Conservation (phyloP, 2,888 invertebrate genomes). For the Cryptocephalus moraei region DNA sequence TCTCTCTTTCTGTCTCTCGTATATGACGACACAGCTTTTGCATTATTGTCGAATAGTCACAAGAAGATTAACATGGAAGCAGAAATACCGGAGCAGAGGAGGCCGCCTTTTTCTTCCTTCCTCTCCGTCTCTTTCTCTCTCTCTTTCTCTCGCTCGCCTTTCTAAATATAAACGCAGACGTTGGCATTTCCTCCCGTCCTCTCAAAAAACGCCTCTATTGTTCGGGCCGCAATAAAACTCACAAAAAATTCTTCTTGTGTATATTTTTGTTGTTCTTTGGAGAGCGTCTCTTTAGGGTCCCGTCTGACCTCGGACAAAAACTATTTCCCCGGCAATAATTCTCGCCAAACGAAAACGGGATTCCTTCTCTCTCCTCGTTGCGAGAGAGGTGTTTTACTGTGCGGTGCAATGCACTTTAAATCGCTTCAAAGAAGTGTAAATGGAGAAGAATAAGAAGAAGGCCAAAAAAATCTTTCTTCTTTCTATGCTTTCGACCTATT, state of each 20-base stretch:
- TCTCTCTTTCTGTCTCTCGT: no score
- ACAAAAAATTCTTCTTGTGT: constrained; percentile 17
- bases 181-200: constrained; percentile 19
- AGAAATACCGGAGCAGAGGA: constrained; percentile 14
- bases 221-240: constrained; percentile 20
- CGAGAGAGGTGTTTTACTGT: constrained; percentile 23
- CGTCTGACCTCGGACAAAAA: constrained; percentile 22
- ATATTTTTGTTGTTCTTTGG: constrained; percentile 21
- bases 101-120: no score
- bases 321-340: constrained; percentile 33
- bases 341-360: constrained; percentile 25
- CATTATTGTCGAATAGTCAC: background rate
- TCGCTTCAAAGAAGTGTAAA: constrained; percentile 23
- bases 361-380: constrained; percentile 24
- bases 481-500: constrained; percentile 28
- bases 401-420: constrained; percentile 32
- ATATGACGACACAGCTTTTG: background rate
- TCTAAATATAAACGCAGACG: constrained; percentile 19
- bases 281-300: constrained; percentile 15
- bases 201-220: constrained; percentile 21
- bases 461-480: background rate
- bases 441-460: background rate
- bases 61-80: constrained; percentile 7
- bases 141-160: no score
- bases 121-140: no score